Base-by-base conservation (phyloP, 2,888 invertebrate genomes). In the Lamproptera curius region DNA sequence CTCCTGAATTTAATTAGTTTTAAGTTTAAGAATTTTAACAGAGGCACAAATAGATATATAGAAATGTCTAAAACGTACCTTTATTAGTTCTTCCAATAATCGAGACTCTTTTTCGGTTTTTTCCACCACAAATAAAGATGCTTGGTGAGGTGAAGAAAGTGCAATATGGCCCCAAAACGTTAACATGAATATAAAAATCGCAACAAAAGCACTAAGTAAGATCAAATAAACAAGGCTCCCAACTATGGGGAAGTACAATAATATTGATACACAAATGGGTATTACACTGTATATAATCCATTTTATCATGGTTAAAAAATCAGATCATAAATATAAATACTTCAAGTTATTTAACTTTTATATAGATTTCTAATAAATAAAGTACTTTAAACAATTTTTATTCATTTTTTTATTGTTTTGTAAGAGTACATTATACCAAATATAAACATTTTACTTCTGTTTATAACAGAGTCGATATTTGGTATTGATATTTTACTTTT, bases 121-220 rank as follows among this genome's bases (percentile, higher is more conserved):
- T 59, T 91, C 89, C 50, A 91, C 71, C 52, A 88, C 65, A 63
- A 90, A 90, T 33, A 89, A 67, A 34, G 90, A 89, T 34, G 91
- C 91, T 71, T 91, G 90, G 67, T 92, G 91, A 38, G 90, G 90
- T 13, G 92, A 90, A 15, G 92, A 92, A 28, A 93, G 73, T 51
- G 90, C 87, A 44, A 92, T 80, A 67, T 92, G 92, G 52, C 92
- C 89, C 88, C 91, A 90, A 61, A 92, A 74, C 6, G 85, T 80
- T 42, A 86, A 67, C 13, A 69, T 61, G 56, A 85, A 81, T 43
- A 78, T 70, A 42, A 67, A 63, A 53, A 73, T 49, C 46, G 73
- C 46, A 13, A 83, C 49, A 47, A 73, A 72, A 50, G 70, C 34
- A 62, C 73, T 77, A 39, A 84, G 58, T 41, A 73, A 17, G 39